A percentile compares a stretch with the other conserved stretches of the same genome.
These are phyloP conservation scores for Phymanthus crucifer DNA, from an alignment of 92 coral and sea anemone genomes.

Conservation along the genomic window DNA sequence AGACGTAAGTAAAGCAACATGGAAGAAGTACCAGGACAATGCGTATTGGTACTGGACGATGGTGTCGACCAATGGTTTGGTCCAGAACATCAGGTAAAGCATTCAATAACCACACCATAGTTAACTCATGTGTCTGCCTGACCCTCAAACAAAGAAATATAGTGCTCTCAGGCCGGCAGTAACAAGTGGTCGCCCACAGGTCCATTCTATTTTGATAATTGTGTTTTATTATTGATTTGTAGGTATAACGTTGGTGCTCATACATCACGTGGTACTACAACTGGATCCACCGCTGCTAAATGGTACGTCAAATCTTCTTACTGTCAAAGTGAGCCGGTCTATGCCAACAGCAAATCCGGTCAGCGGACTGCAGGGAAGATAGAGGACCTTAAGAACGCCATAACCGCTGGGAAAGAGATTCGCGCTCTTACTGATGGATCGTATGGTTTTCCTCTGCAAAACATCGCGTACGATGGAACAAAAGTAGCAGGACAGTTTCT, in stretches of 20 bases:
- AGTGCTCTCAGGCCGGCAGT: no score
- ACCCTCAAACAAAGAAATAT: no score
- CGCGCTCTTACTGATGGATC: constrained; percentile 54
- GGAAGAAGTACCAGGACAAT: constrained; percentile 61
- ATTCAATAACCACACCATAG: neutral
- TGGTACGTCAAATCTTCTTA: constrained; percentile 63
- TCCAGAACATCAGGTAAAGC: constrained; percentile 26
- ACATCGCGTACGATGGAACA: constrained; percentile 35
- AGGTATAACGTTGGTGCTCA: constrained; percentile 79
- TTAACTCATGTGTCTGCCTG: no score
- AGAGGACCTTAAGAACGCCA: constrained; percentile 44
- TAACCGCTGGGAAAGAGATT: constrained; percentile 59
- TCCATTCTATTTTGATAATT: no score
- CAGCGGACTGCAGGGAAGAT: constrained; percentile 48
- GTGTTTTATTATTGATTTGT: neutral
- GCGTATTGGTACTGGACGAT: constrained; percentile 60
- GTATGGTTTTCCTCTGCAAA: constrained; percentile 57
- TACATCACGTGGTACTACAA: constrained; percentile 39
- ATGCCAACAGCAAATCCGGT: constrained; percentile 59
- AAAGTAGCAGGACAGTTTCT: constrained; percentile 63
- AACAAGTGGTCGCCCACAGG: no score
- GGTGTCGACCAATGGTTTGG: constrained; percentile 26
- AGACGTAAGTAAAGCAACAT: constrained; percentile 71
- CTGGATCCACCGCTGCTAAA: constrained; percentile 30
- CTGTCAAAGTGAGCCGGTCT: constrained; percentile 38